Conservation (phyloP, 2,113 vertebrate species). For the Amphilophus citrinellus region DNA sequence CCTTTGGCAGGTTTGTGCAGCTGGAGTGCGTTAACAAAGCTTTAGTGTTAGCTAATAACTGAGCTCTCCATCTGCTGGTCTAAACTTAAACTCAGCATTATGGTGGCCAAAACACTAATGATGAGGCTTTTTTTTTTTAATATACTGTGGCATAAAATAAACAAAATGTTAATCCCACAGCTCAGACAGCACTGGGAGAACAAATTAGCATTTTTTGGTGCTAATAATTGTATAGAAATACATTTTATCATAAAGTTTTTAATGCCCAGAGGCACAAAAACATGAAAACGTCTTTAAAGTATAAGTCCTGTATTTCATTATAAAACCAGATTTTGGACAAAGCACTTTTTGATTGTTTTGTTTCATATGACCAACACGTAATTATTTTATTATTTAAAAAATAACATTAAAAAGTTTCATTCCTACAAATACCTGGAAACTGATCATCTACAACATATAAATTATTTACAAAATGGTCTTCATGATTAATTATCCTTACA, state of each 20-base stretch:
- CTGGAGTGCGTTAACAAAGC: neutral
- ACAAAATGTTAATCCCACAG: neutral
- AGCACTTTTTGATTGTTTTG: no score
- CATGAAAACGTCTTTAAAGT: no score
- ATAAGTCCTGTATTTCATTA: no score
- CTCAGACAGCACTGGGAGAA: no score
- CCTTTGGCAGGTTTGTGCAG: neutral
- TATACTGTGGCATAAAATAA: neutral
- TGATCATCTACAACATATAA: no score
- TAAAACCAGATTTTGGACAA: no score
- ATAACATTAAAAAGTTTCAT: no score
- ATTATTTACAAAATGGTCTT: no score
- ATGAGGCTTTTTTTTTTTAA: neutral
- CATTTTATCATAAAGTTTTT: fast-evolving
- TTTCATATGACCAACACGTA: no score
- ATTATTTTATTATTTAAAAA: no score
- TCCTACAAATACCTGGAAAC: no score
- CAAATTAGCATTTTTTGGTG: neutral
- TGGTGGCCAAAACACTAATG: neutral
- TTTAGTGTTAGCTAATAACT: neutral
- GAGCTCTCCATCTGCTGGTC: neutral
- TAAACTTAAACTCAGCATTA: neutral
- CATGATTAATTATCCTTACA: no score
- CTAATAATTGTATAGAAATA: neutral
- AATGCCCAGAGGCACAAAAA: fast-evolving